These are phyloP conservation scores for Steinernema carpocapsae DNA, from an alignment of 2,888 invertebrate species.

Conservation along the genomic window DNA sequence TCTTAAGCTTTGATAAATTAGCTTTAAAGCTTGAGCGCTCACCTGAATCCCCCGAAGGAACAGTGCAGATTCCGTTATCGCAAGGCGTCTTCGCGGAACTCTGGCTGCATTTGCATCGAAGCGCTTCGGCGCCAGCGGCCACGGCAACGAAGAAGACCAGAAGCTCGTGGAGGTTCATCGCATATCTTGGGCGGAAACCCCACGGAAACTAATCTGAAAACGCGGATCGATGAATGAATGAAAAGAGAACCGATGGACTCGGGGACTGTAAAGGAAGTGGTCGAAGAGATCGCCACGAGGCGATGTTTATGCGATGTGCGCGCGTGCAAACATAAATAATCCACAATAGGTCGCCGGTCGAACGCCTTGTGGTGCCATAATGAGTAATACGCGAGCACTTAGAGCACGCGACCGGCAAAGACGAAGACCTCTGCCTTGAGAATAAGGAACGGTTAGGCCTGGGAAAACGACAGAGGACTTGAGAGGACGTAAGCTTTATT, in stretches of 20 bases:
- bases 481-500: too few species aligned
- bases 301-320: not conserved
- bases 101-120: constrained; percentile 50
- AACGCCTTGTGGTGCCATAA: constrained; percentile 18
- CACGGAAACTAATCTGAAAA: too few species aligned
- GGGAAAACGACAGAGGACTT: constrained; percentile 6
- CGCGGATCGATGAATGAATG: not conserved
- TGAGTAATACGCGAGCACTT: constrained; percentile 16
- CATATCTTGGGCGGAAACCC: too few species aligned
- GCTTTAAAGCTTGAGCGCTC: not conserved
- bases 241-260: not conserved
- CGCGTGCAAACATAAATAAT: constrained; percentile 20
- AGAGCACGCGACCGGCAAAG: constrained; percentile 15
- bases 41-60: constrained; percentile 34
- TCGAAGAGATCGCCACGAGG: too few species aligned
- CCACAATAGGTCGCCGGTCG: not conserved
- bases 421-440: too few species aligned
- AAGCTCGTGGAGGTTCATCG: constrained; percentile 27
- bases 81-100: constrained; percentile 46
- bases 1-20: too few species aligned
- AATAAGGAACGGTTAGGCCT: not conserved
- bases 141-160: constrained; percentile 10
- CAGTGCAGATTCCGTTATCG: constrained; percentile 46
- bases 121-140: constrained; percentile 27
- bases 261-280: not conserved